Base-by-base conservation (phyloP, 2,797 vertebrate species). In the Enteromius fasciolatus region DNA sequence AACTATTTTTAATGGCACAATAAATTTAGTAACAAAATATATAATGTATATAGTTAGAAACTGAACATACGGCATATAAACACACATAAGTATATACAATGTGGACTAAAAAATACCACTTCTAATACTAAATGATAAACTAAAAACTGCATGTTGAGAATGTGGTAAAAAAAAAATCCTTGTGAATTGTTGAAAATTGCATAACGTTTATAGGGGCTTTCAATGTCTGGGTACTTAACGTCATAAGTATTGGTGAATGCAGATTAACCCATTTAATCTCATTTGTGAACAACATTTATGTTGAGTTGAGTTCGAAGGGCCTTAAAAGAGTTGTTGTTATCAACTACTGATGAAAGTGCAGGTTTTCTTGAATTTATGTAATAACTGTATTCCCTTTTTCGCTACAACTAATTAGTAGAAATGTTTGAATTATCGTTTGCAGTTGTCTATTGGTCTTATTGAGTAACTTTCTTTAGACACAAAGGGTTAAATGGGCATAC, bases 221-320 rank as follows among this genome's bases (percentile, higher is more conserved):
- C 25, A 70, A 44, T 69, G 81, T 83, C 81, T 70, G 66, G 20
- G 23, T n/a, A 52, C 75, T 83, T 57, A 63, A 69, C 54, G 64
- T 72, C 69, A 28, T 72, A 79, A 33, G 23, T 39, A 64, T 39
- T 14, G 10, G 33, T 31, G 25, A 70, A 69, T 61, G 68, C 76
- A 66, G 63, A 83, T 77, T 33, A 76, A 66, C 44, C 31, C 46
- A 25, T 79, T 68, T 68, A 79, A 79, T 52, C 64, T n/a, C 41
- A 64, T 63, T 77, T 46, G 57, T 48, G 57, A 46, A n/a, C 36
- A 39, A 46, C 31, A 44, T 18, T 36, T 8, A 52, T n/a, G 18
- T 73, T 46, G 23, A 31, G 28, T 31, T 31, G n/a, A 61, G 25
- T 31, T 63, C 46, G 10, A n/a, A 63, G 25, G 15, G 20, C 63